Percentiles rank a stretch among this genome's conserved stretches.
Evolutionary conservation across 1,140 invertebrate genomes (phyloP).

Genomic region (Drosophila santomea): DNA sequence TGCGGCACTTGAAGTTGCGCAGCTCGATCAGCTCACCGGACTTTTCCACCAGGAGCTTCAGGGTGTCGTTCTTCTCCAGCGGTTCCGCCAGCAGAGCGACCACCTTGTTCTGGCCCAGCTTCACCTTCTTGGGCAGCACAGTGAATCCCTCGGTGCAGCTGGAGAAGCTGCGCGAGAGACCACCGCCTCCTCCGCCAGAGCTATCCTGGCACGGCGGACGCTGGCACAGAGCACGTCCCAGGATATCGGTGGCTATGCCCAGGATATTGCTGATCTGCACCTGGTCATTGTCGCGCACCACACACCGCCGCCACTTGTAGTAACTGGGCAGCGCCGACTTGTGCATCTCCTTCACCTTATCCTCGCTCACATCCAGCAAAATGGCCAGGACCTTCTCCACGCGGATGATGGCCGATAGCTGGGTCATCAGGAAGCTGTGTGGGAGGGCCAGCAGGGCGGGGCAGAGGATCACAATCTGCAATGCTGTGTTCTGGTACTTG

Average conservation of each 20-base stretch:
- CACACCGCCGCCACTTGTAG: slow-evolving; percentile 91
- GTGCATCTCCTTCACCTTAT: slow-evolving; percentile 87
- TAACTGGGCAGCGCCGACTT: slow-evolving; percentile 89
- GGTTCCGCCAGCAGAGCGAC: slow-evolving; percentile 92
- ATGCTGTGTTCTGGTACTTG: slow-evolving; percentile 87
- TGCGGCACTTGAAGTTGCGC: slow-evolving; percentile 90
- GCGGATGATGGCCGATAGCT: slow-evolving; percentile 88
- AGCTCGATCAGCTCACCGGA: slow-evolving; percentile 91
- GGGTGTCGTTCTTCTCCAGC: slow-evolving; percentile 89
- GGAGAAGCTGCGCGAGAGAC: slow-evolving; percentile 75
- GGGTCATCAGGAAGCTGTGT: slow-evolving; percentile 85
- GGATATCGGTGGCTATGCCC: slow-evolving; percentile 90
- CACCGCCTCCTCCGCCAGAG: slow-evolving; percentile 30
- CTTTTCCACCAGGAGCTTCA: slow-evolving; percentile 91
- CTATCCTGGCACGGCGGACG: slow-evolving; percentile 85
- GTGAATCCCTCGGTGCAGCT: slow-evolving; percentile 81
- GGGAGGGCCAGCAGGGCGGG: slow-evolving; percentile 89
- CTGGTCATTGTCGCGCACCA: slow-evolving; percentile 91
- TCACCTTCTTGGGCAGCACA: slow-evolving; percentile 80
- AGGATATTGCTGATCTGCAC: slow-evolving; percentile 92
- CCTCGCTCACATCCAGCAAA: slow-evolving; percentile 90
- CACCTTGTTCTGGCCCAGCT: slow-evolving; percentile 91
- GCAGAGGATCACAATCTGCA: slow-evolving; percentile 92
- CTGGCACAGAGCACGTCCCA: slow-evolving; percentile 88
- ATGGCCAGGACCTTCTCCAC: slow-evolving; percentile 91